A percentile compares a stretch with the other conserved stretches of the same genome.
Evolutionary conservation across 2,888 invertebrate genomes (phyloP).

Genomic region (Strigamia maritima): DNA sequence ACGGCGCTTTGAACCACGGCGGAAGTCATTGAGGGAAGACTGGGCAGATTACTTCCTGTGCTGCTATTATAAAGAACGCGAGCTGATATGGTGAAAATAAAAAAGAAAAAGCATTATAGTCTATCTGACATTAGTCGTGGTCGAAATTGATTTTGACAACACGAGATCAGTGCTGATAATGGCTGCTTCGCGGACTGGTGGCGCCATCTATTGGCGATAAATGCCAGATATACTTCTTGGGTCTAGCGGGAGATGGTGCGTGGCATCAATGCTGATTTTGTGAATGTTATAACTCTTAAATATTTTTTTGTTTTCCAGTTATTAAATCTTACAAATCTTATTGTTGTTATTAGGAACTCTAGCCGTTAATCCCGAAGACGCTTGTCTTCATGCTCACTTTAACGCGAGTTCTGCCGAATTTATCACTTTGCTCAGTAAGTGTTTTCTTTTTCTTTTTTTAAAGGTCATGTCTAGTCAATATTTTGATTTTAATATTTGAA

Average conservation of each 20-base stretch:
- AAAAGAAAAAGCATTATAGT: background rate
- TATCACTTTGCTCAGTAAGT: conserved; percentile 41
- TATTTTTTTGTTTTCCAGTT: too few relatives aligned
- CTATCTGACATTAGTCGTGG: background rate
- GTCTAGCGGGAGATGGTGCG: background rate
- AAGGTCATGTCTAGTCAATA: too few relatives aligned
- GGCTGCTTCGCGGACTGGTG: background rate
- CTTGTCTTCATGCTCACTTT: conserved; percentile 38
- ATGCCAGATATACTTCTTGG: background rate
- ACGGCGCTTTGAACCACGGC: background rate
- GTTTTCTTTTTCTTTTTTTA: too few relatives aligned
- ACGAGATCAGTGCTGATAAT: background rate
- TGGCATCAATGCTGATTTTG: background rate
- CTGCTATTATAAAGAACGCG: background rate
- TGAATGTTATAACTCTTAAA: too few relatives aligned
- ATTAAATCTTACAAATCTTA: background rate
- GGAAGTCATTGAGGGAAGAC: conserved; percentile 27
- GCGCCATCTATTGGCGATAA: background rate
- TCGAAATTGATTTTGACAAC: background rate
- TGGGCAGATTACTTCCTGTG: conserved; percentile 21
- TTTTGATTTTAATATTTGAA: too few relatives aligned
- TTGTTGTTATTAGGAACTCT: conserved; percentile 30
- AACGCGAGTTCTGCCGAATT: conserved; percentile 41
- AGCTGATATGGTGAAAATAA: too few relatives aligned
- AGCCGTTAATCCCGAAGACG: conserved; percentile 37